phyloP scores from a whole-genome alignment of 2,888 invertebrate genomes.

The Megaustenia siamemsis region DNA sequence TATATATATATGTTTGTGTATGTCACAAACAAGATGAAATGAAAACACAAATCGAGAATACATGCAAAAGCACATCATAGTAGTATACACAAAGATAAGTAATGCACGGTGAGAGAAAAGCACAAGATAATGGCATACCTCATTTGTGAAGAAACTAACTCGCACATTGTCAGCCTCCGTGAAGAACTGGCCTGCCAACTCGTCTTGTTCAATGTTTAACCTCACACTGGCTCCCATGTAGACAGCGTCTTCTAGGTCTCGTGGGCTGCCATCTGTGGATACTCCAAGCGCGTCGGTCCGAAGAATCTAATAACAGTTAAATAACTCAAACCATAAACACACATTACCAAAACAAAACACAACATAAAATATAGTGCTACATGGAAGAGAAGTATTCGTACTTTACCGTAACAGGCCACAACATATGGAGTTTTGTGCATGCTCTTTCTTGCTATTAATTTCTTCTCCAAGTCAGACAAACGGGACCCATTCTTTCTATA shows the following conservation, averaged over 20 bases:
- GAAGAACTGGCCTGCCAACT: constrained; percentile 53
- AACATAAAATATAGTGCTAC: too few species aligned
- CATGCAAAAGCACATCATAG: background rate
- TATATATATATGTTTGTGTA: too few species aligned
- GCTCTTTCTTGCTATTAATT: too few species aligned
- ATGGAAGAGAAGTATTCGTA: too few species aligned
- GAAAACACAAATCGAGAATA: background rate
- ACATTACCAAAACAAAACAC: background rate
- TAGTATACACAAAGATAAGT: too few species aligned
- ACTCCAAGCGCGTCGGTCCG: constrained; percentile 45
- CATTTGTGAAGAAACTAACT: constrained; percentile 19
- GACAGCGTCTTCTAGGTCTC: constrained; percentile 46
- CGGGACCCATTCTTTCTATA: too few species aligned
- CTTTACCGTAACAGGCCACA: too few species aligned
- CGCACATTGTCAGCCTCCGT: constrained; percentile 58
- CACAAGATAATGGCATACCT: constrained; percentile 18
- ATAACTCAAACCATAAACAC: background rate
- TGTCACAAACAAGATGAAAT: background rate
- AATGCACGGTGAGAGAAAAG: too few species aligned
- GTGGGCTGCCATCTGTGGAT: constrained; percentile 34
- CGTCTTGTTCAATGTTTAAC: constrained; percentile 55
- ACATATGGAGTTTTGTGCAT: too few species aligned
- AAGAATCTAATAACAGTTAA: background rate
- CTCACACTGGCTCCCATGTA: constrained; percentile 51
- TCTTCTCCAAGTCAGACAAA: too few species aligned